These are phyloP conservation scores for Boleophthalmus pectinirostris DNA, from an alignment of 2,113 vertebrate species.

Conservation along the genomic window DNA sequence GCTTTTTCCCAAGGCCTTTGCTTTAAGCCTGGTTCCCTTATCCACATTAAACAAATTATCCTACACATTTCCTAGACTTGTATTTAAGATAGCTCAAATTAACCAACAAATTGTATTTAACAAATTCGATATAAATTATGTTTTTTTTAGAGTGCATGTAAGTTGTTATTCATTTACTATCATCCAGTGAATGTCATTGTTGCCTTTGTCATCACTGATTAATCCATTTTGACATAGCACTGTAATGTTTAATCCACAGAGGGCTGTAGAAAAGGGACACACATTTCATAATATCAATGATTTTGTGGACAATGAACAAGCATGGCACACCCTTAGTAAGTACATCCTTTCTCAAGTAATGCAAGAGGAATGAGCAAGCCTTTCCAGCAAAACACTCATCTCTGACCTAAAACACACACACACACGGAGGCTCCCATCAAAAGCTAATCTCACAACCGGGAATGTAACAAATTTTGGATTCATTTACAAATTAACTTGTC, in stretches of 20 bases:
- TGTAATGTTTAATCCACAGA: slow-evolving; percentile 58
- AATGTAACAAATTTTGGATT: slow-evolving; percentile 60
- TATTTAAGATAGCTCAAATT: slow-evolving; percentile 21
- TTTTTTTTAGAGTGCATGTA: slow-evolving; percentile 17
- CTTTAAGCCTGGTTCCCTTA: slow-evolving; percentile 61
- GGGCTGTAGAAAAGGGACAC: slow-evolving; percentile 46
- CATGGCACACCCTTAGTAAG: slow-evolving; percentile 68
- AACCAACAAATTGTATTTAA: slow-evolving; percentile 10
- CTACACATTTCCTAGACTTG: slow-evolving; percentile 57
- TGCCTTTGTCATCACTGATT: slow-evolving; percentile 39
- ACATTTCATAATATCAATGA: slow-evolving; percentile 66
- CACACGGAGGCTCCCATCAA: slow-evolving; percentile 45
- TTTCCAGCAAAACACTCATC: slow-evolving; percentile 74
- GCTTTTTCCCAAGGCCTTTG: slow-evolving; percentile 57
- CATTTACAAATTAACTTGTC: slow-evolving; percentile 63
- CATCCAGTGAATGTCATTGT: slow-evolving; percentile 28
- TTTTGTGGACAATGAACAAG: slow-evolving; percentile 62
- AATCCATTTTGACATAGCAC: slow-evolving; percentile 48
- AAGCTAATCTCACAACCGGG: slow-evolving; percentile 64
- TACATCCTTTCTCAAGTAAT: slow-evolving; percentile 68
- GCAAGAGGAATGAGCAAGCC: slow-evolving; percentile 70
- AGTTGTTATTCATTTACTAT: slow-evolving; percentile 28
- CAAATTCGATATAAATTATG: slow-evolving; percentile 3
- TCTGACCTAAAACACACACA: slow-evolving; percentile 66
- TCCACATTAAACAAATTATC: slow-evolving; percentile 69